A percentile compares a stretch with the other conserved stretches of the same genome.
These are phyloP conservation scores for Plutomurus gul DNA, from an alignment of 1,140 invertebrate genomes.

Conservation along the genomic window DNA sequence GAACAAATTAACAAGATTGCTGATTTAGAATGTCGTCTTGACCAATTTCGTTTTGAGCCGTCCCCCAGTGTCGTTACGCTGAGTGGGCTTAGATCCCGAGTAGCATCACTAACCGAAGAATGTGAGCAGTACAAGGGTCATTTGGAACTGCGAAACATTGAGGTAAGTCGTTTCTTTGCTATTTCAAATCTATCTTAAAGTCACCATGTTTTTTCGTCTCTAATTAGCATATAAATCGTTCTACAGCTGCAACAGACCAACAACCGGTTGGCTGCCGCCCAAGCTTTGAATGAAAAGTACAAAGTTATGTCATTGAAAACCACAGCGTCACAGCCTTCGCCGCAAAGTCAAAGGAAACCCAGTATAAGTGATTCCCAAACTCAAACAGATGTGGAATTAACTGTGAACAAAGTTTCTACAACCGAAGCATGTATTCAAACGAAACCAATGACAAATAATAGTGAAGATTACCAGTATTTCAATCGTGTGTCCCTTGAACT, in stretches of 20 bases:
- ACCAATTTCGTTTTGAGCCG: conserved; percentile 48
- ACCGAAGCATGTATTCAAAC: conserved; percentile 32
- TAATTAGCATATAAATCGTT: not conserved
- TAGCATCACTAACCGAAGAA: conserved; percentile 18
- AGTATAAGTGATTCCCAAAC: not conserved
- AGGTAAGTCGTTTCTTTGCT: conserved; percentile 17
- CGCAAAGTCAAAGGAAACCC: not conserved
- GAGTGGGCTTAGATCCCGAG: conserved; percentile 21
- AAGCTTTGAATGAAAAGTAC: conserved; percentile 28
- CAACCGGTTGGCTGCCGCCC: not conserved
- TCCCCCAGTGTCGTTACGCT: conserved; percentile 38
- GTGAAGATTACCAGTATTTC: not conserved
- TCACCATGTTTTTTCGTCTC: not conserved
- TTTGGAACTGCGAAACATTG: conserved; percentile 29
- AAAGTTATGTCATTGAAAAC: not conserved
- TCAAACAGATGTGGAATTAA: not conserved
- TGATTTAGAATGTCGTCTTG: conserved; percentile 43
- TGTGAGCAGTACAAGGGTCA: conserved; percentile 40
- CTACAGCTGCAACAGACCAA: no score
- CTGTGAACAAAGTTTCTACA: not conserved
- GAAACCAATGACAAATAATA: not conserved
- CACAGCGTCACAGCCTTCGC: not conserved
- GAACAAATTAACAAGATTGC: conserved; percentile 35
- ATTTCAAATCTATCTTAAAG: not conserved
- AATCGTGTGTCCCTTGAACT: conserved; percentile 1